Conservation (phyloP, 1,140 invertebrate species). For the Platyscapa corneri region DNA sequence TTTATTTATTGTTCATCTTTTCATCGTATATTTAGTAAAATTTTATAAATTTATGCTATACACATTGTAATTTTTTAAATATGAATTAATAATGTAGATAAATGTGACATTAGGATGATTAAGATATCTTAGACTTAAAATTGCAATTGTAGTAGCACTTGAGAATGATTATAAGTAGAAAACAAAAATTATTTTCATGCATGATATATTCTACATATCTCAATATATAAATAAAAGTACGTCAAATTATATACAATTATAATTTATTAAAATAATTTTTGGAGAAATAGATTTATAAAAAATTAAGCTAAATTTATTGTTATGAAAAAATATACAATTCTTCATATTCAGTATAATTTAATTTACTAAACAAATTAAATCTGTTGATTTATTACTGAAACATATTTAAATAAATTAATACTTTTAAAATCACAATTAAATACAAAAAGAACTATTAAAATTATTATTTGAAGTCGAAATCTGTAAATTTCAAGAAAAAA, state of each 20-base stretch:
- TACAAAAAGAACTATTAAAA: no score
- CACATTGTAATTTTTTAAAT: constrained; percentile 27
- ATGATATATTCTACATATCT: neutral
- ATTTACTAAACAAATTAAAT: no score
- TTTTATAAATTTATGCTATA: constrained; percentile 43
- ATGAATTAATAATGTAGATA: neutral
- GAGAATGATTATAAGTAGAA: neutral
- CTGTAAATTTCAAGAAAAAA: no score
- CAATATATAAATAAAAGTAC: neutral
- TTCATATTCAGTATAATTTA: no score
- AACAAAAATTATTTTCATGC: neutral
- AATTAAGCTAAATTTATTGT: neutral
- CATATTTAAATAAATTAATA: no score
- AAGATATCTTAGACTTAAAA: neutral
- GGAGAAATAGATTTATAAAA: neutral
- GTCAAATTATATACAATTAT: neutral
- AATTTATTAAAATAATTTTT: neutral
- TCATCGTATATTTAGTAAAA: neutral
- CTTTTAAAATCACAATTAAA: no score
- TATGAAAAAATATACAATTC: neutral
- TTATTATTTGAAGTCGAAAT: no score
- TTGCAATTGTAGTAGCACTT: neutral
- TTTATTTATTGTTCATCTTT: constrained; percentile 2
- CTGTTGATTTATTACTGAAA: no score
- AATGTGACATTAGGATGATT: neutral